phyloP scores from a whole-genome alignment of 2,113 vertebrate genomes.

The Hoplias malabaricus region DNA sequence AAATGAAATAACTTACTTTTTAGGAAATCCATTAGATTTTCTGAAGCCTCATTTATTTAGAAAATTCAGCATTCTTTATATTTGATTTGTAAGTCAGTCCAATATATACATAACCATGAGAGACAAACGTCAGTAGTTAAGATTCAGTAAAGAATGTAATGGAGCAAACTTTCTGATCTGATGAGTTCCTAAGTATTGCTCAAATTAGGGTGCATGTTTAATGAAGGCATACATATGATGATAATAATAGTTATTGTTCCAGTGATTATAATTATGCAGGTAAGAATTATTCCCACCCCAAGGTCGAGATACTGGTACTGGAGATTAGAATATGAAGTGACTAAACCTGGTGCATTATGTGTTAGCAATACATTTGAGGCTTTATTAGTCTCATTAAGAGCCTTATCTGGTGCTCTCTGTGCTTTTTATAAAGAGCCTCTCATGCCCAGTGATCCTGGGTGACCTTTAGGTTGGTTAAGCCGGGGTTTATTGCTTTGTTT shows the following conservation, averaged over 20 bases:
- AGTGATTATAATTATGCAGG: background rate
- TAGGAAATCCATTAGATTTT: too few relatives aligned
- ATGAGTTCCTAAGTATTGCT: too few relatives aligned
- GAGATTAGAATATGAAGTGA: background rate
- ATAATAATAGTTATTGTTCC: background rate
- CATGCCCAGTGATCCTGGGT: background rate
- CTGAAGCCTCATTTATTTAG: too few relatives aligned
- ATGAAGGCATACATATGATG: background rate
- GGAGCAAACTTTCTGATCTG: too few relatives aligned
- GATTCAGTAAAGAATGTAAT: too few relatives aligned
- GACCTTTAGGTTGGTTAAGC: background rate
- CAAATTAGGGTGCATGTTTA: too few relatives aligned
- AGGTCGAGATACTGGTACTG: background rate
- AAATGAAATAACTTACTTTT: too few relatives aligned
- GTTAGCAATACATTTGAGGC: background rate
- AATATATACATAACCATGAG: too few relatives aligned
- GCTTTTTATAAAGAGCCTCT: background rate
- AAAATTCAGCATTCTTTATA: too few relatives aligned
- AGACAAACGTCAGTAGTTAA: too few relatives aligned
- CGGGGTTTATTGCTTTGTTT: background rate
- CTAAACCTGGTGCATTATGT: background rate
- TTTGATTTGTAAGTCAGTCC: too few relatives aligned
- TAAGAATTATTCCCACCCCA: too few relatives aligned
- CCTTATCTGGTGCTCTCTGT: background rate
- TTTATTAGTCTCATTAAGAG: slow-evolving; percentile 10